Evolutionary conservation across 2,888 invertebrate genomes (phyloP), one percentile per base, ranked within the genome.

Genomic region (Vesta saturnalis): DNA sequence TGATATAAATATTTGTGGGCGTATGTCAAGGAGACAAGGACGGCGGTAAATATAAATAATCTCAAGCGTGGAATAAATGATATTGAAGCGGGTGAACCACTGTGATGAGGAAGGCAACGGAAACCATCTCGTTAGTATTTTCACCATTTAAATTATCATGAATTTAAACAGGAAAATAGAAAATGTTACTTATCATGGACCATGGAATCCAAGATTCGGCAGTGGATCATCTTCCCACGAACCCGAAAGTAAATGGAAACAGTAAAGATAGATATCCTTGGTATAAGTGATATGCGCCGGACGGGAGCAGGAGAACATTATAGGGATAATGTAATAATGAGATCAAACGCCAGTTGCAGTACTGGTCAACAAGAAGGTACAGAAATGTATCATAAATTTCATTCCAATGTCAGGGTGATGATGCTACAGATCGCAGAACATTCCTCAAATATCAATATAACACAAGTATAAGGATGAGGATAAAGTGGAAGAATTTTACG

Each of bases 271-370:
- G n/a, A n/a, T n/a, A n/a, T n/a, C n/a, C n/a, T n/a, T n/a, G n/a
- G n/a, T n/a, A n/a, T n/a, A n/a, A n/a, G n/a, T n/a, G n/a, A n/a
- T n/a, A n/a, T n/a, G n/a, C n/a, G n/a, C n/a, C n/a, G n/a, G n/a
- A n/a, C n/a, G n/a, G n/a, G n/a, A n/a, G n/a, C n/a, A n/a, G n/a
- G n/a, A n/a, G n/a, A n/a, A n/a, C n/a, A n/a, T n/a, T n/a, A n/a
- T n/a, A n/a, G n/a, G n/a, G n/a, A n/a, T n/a, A n/a, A n/a, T n/a
- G 57, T 16, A 61, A 62, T 57, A 56, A 67, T 47, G 49, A 61
- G 8, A 57, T 52, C 39, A 57, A 59, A 64, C 68, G 64, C 54
- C 22, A 46, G 64, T 68, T 14, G 59, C 63, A 59, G 30, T 68
- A 59, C 30, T 59, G 18, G 46, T 68, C n/a, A 64, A 52, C 22